Conservation (phyloP, 2,888 invertebrate species). For the Diplazon laetatorius region DNA sequence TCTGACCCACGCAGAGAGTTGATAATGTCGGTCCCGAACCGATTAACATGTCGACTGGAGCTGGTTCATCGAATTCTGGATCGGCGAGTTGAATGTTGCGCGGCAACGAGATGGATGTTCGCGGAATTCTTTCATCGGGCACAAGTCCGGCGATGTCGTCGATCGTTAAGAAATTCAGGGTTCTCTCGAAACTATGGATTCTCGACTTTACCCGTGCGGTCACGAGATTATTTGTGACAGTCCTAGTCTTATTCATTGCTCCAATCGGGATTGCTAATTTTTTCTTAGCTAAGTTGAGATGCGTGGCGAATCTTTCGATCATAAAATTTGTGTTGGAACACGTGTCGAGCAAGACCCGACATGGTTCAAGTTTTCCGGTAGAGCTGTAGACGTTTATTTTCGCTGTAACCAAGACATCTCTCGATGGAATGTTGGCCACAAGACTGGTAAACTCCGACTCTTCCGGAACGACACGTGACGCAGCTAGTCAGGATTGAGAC, state of each 20-base stretch:
- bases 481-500: slow-evolving; percentile 2
- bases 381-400: slow-evolving; percentile 1
- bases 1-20: too few relatives aligned
- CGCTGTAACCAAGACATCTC: slow-evolving; percentile 18
- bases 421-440: too few relatives aligned
- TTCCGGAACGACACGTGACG: neutral
- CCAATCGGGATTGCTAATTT: slow-evolving; percentile 14
- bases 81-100: slow-evolving; percentile 56
- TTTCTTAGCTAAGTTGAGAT: neutral
- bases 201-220: slow-evolving; percentile 1
- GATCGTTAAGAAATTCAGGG: slow-evolving; percentile 16
- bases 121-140: slow-evolving; percentile 50
- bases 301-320: neutral
- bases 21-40: slow-evolving; percentile 57
- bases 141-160: slow-evolving; percentile 36
- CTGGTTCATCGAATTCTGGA: slow-evolving; percentile 62
- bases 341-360: slow-evolving; percentile 25
- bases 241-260: slow-evolving; percentile 19
- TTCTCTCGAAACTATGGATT: slow-evolving; percentile 5
- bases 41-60: slow-evolving; percentile 53
- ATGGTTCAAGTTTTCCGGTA: neutral
- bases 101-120: slow-evolving; percentile 49
- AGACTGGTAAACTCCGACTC: neutral
- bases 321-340: slow-evolving; percentile 32
- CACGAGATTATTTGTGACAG: neutral